Base-by-base conservation (phyloP, 2,113 vertebrate genomes). In the Mustelus asterias region DNA sequence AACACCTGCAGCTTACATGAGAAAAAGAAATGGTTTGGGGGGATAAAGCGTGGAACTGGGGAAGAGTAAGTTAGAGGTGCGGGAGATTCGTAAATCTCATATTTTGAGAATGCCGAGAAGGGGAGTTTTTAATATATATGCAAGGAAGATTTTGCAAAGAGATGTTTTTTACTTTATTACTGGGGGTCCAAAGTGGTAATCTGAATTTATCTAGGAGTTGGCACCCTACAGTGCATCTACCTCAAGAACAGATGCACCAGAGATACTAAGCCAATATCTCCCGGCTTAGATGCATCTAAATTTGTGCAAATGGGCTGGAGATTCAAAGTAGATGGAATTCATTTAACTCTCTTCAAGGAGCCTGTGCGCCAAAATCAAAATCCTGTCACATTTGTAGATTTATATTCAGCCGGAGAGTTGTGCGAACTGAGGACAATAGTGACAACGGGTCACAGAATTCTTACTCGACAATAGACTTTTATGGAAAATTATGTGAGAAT, bases 221-320 rank as follows among this genome's bases (percentile, higher is more conserved):
- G 80, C 80, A 83, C 80, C 37, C 80, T n/a, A 83, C 80, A 41
- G 37, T 83, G 80, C 80, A 83, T 83, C 80, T 83, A 83, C 80
- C 80, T 83, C 80, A 41, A n/a, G 80, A 83, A 83, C 80, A 83
- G 80, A 83, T 83, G 80, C 20, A 83, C 80, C 80, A 83, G 3
- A 83, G 80, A 83, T 83, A 83, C 37, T 18, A 83, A 83, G 80
- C 80, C 80, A 83, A 83, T 83, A 83, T 83, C 80, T 83, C 80
- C 80, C 80, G 80, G 80, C 80, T 83, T 5, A 83, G 80, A 83
- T 16, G 80, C 80, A 83, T 83, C 80, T 83, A 83, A 83, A 83
- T 83, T 83, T 83, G 80, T 83, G 80, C 85, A 88, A 88, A 54
- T 48, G 85, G 85, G 85, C 41, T 54, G 85, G 44, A 88, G 85